These are phyloP conservation scores for Hemibagrus wyckioides DNA, from an alignment of 2,113 vertebrate genomes.

Conservation along the genomic window DNA sequence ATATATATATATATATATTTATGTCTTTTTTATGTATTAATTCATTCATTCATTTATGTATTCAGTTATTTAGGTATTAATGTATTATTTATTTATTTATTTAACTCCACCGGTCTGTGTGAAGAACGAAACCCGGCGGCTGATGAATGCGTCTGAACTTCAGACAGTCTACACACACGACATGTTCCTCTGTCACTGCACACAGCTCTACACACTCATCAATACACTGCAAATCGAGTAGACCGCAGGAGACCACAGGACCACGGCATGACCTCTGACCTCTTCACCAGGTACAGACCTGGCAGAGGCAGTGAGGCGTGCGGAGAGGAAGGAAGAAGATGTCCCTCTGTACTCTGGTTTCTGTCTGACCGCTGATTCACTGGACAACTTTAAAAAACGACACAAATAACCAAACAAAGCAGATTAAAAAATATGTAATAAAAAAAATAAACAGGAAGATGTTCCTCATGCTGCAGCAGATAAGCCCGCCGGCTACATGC, in stretches of 20 bases:
- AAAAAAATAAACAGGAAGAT: not conserved
- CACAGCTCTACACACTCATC: conserved; percentile 55
- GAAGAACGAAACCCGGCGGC: conserved; percentile 22
- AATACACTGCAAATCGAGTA: conserved; percentile 47
- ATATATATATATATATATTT: too few relatives aligned
- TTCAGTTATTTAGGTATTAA: too few relatives aligned
- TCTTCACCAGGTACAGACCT: conserved; percentile 15
- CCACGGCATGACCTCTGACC: conserved; percentile 55
- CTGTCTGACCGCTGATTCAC: not conserved
- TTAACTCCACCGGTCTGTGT: not conserved
- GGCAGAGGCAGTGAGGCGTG: not conserved
- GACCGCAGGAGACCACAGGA: conserved; percentile 34
- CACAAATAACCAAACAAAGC: not conserved
- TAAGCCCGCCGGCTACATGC: not conserved
- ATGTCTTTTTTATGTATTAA: too few relatives aligned
- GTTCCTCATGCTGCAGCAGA: not conserved
- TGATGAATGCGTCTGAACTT: conserved; percentile 38
- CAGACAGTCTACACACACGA: not conserved
- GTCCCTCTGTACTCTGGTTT: not conserved
- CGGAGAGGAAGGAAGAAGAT: not conserved
- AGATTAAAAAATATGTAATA: not conserved
- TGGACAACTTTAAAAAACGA: not conserved
- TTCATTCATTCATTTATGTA: too few relatives aligned
- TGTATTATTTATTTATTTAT: too few relatives aligned
- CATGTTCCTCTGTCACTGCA: conserved; percentile 2